Evolutionary conservation across 2,797 vertebrate species (phyloP).

Genomic region (Catostomus latipinnis): DNA sequence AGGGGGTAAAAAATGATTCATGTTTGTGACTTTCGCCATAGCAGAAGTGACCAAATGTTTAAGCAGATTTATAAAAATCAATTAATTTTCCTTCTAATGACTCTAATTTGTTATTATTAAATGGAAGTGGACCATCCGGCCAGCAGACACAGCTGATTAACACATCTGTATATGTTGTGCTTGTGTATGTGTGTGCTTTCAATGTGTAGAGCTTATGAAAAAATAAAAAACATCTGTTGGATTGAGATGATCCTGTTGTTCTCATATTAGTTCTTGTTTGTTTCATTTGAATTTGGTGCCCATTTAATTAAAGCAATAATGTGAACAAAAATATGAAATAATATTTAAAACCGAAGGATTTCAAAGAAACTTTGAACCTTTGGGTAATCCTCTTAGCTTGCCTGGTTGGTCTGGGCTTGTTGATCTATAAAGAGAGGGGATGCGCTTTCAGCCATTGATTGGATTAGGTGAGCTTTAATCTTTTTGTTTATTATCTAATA

Average conservation of each 20-base stretch:
- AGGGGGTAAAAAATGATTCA: slow-evolving; percentile 19
- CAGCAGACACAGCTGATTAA: slow-evolving; percentile 38
- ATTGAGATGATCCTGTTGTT: slow-evolving; percentile 15
- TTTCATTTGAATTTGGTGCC: slow-evolving; percentile 59
- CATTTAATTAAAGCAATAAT: slow-evolving; percentile 80
- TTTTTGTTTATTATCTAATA: slow-evolving; percentile 70
- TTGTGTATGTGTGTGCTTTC: slow-evolving; percentile 23
- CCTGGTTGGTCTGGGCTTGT: slow-evolving; percentile 67
- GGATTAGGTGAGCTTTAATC: slow-evolving; percentile 69
- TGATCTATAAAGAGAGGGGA: slow-evolving; percentile 67
- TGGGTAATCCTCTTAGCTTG: slow-evolving; percentile 79
- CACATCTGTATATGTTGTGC: slow-evolving; percentile 22
- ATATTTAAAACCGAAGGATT: slow-evolving; percentile 80
- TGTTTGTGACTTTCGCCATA: slow-evolving; percentile 11
- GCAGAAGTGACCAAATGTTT: slow-evolving; percentile 26
- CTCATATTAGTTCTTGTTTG: slow-evolving; percentile 60
- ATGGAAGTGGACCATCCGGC: slow-evolving; percentile 24
- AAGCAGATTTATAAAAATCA: slow-evolving; percentile 74
- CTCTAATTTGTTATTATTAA: slow-evolving; percentile 66
- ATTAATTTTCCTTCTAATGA: slow-evolving; percentile 78
- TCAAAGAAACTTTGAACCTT: slow-evolving; percentile 83
- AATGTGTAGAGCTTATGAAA: slow-evolving; percentile 13
- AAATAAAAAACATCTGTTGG: slow-evolving; percentile 18
- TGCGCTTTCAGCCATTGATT: slow-evolving; percentile 68
- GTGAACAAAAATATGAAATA: slow-evolving; percentile 76